A percentile compares a stretch with the other conserved stretches of the same genome.
Evolutionary conservation across 2,113 vertebrate species (phyloP).

Genomic region (Podiceps cristatus): DNA sequence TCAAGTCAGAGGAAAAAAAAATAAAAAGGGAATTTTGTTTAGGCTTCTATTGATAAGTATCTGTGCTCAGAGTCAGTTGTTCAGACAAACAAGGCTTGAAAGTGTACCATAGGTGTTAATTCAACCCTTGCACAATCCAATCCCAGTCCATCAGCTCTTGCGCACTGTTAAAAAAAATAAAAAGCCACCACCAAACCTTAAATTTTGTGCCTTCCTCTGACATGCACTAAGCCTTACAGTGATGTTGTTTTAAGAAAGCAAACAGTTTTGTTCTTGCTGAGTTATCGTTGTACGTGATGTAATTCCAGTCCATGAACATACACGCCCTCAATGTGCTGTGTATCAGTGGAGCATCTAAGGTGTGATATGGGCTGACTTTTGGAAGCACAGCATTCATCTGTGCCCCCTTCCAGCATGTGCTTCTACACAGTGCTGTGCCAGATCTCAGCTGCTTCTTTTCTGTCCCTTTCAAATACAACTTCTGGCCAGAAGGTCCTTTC

Average conservation of each 20-base stretch:
- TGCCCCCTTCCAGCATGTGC: background rate
- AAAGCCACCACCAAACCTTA: background rate
- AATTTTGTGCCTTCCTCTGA: background rate
- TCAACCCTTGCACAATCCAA: slow-evolving; percentile 51
- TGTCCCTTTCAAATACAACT: background rate
- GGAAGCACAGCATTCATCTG: background rate
- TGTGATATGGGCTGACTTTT: background rate
- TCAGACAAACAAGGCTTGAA: slow-evolving; percentile 66
- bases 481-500: background rate
- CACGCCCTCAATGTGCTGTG: background rate
- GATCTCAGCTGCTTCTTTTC: background rate
- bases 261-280: background rate
- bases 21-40: slow-evolving; percentile 67
- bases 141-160: background rate
- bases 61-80: slow-evolving; percentile 63
- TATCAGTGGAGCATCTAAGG: rapidly evolving
- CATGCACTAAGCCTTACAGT: background rate
- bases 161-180: background rate
- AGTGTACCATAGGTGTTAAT: slow-evolving; percentile 29
- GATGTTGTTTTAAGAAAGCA: background rate
- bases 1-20: slow-evolving; percentile 18
- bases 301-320: background rate
- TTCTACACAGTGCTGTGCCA: background rate
- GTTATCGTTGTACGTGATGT: rapidly evolving
- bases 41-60: slow-evolving; percentile 59